Conservation (phyloP, 2,888 invertebrate genomes). For the Thumatha senex region DNA sequence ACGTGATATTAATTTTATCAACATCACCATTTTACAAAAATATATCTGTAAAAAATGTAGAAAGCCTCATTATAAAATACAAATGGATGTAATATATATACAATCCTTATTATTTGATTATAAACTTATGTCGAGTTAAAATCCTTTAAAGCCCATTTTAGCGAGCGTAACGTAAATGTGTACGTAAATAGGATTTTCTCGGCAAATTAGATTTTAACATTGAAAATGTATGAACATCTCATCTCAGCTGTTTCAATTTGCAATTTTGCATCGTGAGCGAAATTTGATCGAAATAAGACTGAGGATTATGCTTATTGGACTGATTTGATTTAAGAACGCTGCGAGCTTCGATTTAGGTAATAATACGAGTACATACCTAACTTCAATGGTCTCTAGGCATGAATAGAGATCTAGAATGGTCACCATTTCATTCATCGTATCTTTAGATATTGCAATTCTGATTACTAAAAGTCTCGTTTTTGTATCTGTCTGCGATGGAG, state of each 20-base stretch:
- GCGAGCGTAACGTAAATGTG: constrained; percentile 5
- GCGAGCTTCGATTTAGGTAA: too few species aligned
- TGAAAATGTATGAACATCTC: constrained; percentile 11
- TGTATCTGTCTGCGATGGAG: too few species aligned
- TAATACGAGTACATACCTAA: background rate
- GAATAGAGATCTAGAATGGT: too few species aligned
- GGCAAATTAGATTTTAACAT: constrained; percentile 10
- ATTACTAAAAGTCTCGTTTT: too few species aligned
- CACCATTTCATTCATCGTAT: too few species aligned
- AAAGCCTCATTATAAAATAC: too few species aligned
- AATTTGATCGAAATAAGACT: constrained; percentile 1
- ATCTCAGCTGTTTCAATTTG: constrained; percentile 3
- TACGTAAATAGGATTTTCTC: constrained; percentile 11
- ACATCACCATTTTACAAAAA: too few species aligned
- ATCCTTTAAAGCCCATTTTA: constrained; percentile 2
- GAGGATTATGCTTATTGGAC: background rate
- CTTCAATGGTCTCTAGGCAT: background rate
- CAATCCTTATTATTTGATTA: too few species aligned
- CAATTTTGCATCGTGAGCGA: constrained; percentile 3
- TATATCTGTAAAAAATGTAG: too few species aligned
- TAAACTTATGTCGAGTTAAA: background rate
- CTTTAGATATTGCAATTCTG: too few species aligned
- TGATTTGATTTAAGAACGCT: background rate
- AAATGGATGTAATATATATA: too few species aligned
- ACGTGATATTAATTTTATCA: too few species aligned